Conservation (phyloP, 1,140 invertebrate genomes). For the Hyphantria cunea region DNA sequence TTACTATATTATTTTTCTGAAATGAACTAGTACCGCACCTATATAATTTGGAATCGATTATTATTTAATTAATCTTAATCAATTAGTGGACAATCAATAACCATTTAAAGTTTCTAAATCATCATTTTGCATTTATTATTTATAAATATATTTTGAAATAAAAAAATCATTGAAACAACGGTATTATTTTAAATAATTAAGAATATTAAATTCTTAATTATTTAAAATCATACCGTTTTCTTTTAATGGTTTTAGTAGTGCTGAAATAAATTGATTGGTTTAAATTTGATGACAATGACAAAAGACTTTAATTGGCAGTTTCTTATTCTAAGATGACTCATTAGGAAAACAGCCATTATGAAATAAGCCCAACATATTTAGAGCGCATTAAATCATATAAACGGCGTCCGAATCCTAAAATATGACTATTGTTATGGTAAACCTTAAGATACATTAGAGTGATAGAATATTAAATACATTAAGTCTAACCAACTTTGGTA, state of each 20-base stretch:
- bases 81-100: background rate
- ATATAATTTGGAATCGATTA: conserved; percentile 5
- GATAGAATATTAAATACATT: conserved; percentile 13
- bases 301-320: conserved; percentile 16
- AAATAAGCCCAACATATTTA: conserved; percentile 23
- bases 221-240: conserved; percentile 1
- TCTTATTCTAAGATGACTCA: conserved; percentile 19
- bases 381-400: conserved; percentile 15
- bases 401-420: conserved; percentile 22
- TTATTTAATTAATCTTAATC: conserved; percentile 16
- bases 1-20: conserved; percentile 38
- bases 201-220: conserved; percentile 22
- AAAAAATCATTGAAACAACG: conserved; percentile 12
- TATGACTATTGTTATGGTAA: conserved; percentile 27
- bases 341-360: conserved; percentile 9
- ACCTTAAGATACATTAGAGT: conserved; percentile 11
- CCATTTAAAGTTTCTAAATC: background rate
- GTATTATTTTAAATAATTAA: too few relatives aligned
- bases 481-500: conserved; percentile 7
- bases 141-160: conserved; percentile 12
- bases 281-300: too few relatives aligned
- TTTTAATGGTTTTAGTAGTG: background rate
- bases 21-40: background rate
- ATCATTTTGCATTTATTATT: background rate
- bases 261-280: conserved; percentile 3